These are phyloP conservation scores for Pygoscelis adeliae DNA, from an alignment of 2,113 vertebrate species.

Conservation along the genomic window DNA sequence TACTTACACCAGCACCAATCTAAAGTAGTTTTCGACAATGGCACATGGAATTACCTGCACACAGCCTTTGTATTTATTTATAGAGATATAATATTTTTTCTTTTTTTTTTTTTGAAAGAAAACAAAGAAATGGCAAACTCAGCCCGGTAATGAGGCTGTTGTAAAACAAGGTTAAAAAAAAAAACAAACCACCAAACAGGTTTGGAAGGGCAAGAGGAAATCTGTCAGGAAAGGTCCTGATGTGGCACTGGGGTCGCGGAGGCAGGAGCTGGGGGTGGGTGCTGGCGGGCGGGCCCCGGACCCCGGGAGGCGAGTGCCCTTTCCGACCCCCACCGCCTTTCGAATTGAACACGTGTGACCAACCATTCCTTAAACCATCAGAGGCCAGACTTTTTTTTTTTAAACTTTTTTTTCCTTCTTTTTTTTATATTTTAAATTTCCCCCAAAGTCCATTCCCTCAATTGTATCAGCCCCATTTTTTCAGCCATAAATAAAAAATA, in stretches of 20 bases:
- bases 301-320: background rate
- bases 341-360: background rate
- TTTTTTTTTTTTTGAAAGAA: conserved; percentile 13
- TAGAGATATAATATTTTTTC: conserved; percentile 22
- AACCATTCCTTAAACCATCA: conserved; percentile 66
- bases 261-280: background rate
- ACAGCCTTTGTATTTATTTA: conserved; percentile 53
- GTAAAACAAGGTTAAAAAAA: background rate
- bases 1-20: conserved; percentile 83
- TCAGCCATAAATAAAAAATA: conserved; percentile 76
- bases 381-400: conserved; percentile 43
- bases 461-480: conserved; percentile 64
- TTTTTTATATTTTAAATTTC: conserved; percentile 3
- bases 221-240: conserved; percentile 49
- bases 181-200: background rate
- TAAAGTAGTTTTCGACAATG: conserved; percentile 76
- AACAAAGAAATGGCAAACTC: conserved; percentile 60
- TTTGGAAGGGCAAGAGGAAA: conserved; percentile 60
- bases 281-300: background rate
- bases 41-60: conserved; percentile 80
- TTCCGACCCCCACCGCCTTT: background rate
- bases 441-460: conserved; percentile 51
- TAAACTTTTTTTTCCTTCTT: background rate
- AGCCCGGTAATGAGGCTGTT: conserved; percentile 39
- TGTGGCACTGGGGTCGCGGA: conserved; percentile 13